phyloP scores from a whole-genome alignment of 1,140 invertebrate species.

The Pseudomyrmex sp. region DNA sequence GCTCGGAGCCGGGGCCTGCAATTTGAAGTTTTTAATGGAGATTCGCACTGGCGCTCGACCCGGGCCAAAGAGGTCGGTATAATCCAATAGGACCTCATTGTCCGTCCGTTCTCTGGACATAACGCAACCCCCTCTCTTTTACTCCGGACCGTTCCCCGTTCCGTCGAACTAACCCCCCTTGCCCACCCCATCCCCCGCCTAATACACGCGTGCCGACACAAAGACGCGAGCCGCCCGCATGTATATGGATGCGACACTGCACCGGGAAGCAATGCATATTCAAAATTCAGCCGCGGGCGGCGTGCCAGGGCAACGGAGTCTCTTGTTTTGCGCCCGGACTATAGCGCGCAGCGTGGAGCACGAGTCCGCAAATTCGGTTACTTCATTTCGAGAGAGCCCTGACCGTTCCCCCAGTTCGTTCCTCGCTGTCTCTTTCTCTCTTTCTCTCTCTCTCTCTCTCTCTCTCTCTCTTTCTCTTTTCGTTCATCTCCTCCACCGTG shows the following conservation, averaged over 20 bases:
- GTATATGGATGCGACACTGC: constrained; percentile 75
- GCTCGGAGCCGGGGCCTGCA: constrained; percentile 54
- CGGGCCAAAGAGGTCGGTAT: constrained; percentile 80
- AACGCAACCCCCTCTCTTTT: constrained; percentile 42
- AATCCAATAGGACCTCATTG: constrained; percentile 82
- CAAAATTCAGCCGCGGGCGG: constrained; percentile 84
- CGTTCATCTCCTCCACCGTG: constrained; percentile 43
- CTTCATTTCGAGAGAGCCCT: constrained; percentile 82
- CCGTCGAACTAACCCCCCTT: not conserved
- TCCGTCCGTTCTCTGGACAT: constrained; percentile 75
- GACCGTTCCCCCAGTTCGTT: constrained; percentile 59
- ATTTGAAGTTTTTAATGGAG: constrained; percentile 81
- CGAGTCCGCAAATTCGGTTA: constrained; percentile 83
- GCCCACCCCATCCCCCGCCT: constrained; percentile 33
- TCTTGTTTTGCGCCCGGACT: constrained; percentile 80
- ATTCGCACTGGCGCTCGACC: constrained; percentile 77
- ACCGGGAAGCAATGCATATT: constrained; percentile 84
- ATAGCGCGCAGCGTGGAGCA: constrained; percentile 78
- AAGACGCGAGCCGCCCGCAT: constrained; percentile 67
- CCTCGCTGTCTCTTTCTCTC: not conserved
- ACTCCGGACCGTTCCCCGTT: not conserved
- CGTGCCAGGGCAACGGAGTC: constrained; percentile 76
- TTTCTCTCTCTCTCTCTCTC: not conserved
- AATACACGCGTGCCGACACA: constrained; percentile 67
- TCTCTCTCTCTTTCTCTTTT: constrained; percentile 35